Base-by-base conservation (phyloP, 2,113 vertebrate genomes). In the Anser brachyrhynchus region DNA sequence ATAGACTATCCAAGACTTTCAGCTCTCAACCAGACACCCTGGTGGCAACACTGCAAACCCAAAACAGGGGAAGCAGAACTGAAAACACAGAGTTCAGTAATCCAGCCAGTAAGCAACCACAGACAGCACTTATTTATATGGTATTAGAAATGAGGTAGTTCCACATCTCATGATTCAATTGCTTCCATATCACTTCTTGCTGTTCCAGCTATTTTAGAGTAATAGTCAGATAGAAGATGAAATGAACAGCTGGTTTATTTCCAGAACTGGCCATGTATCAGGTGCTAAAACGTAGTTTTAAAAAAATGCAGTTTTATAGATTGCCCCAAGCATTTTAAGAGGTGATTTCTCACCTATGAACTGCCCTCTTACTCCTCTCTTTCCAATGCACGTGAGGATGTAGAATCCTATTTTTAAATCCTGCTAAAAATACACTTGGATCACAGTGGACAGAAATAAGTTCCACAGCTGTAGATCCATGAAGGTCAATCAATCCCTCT, bases 401-500 rank as follows among this genome's bases (percentile, higher is more conserved):
- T 28, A 72, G 58, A 89, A 70, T 49, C 15, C 84, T 93, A 91
- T 93, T 93, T 96, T 94, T 94, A 95, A 89, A 89, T 62, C 44
- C 41, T 64, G 37, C 91, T 94, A 92, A 92, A 94, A 95, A 96
- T 90, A 93, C 17, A 26, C 72, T 59, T 3, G 2, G 74, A 55
- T 87, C 92, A 78, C 80, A 89, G 86, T 46, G 86, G 86, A 81
- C 72, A 90, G 46, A 74, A 92, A 49, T 65, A 67, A 82, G 64
- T 49, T 78, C 61, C 57, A 51, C 92, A 93, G 91, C 62, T 91
- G 80, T 49, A 91, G 73, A 54, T 66, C 73, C 2, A 0, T 3
- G 33, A 85, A 93, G 1, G 1, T 74, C 39, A 83, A 83, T 54
- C 61, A 37, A 61, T 35, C 44, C 22, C 19, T 33, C 29, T 58